These are phyloP conservation scores for Steatocranus sp. DNA, from an alignment of 2,797 vertebrate species.

Conservation along the genomic window DNA sequence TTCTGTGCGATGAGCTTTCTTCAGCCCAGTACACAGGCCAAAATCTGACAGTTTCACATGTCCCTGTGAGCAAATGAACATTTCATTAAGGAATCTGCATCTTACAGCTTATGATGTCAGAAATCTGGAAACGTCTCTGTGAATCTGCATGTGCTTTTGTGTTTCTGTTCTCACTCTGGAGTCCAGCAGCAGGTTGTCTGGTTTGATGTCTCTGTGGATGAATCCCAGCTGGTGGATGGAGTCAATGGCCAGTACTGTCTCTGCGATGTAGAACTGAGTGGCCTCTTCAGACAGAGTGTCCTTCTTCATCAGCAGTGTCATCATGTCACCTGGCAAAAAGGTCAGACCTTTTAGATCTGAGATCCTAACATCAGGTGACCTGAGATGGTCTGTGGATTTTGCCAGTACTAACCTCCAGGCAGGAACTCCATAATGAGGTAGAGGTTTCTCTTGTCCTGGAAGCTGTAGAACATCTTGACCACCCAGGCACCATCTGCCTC, in stretches of 20 bases:
- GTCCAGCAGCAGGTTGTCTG: conserved; percentile 94
- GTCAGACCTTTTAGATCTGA: neutral
- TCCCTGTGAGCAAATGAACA: conserved; percentile 73
- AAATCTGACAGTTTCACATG: conserved; percentile 98
- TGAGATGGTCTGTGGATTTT: neutral
- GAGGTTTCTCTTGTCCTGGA: conserved; percentile 98
- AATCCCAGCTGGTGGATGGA: conserved; percentile 98
- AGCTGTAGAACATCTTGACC: conserved; percentile 99
- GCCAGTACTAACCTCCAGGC: conserved; percentile 84
- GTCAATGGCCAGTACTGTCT: conserved; percentile 95
- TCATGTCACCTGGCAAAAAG: conserved; percentile 89
- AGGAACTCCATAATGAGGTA: conserved; percentile 99
- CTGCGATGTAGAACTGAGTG: conserved; percentile 97
- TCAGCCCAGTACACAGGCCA: conserved; percentile 95
- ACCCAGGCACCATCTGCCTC: conserved; percentile 98
- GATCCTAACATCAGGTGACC: neutral
- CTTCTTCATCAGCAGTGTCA: conserved; percentile 96
- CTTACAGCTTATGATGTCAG: neutral
- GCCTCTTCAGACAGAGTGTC: conserved; percentile 95
- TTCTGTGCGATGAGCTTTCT: conserved; percentile 97
- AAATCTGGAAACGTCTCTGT: neutral
- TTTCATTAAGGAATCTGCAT: neutral
- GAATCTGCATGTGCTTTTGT: neutral
- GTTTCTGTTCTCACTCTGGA: conserved; percentile 77
- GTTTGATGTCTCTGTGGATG: conserved; percentile 97